Evolutionary conservation across 1,140 invertebrate species (phyloP), one percentile per base, ranked within the genome.

Genomic region (Orchestia grillus): DNA sequence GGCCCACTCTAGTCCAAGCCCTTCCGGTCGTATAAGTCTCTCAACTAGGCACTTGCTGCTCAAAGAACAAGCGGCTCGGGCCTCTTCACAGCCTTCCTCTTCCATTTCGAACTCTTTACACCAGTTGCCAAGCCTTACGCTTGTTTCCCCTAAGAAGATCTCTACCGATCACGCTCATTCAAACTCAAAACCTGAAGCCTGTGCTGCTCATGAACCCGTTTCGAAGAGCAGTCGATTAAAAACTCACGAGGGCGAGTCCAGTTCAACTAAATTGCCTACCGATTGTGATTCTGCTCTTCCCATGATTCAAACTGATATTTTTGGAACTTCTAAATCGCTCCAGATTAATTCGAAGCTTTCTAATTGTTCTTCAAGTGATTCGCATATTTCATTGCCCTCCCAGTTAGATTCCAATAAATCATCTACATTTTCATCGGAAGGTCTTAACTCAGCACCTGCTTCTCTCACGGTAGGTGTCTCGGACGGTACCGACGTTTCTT

Each of bases 41-140:
- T 94, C 92, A 6, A 47, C 92, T 4, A 42, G 44, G 41, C 92
- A 94, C 92, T 94, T 94, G 44, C 92, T 94, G 6, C 92, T 94
- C 44, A 94, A 94, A 45, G 11, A 94, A 47, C 92, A 94, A 43
- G 43, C n/a, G 0, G 88, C 88, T 90, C 88, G 88, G 11, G 43
- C n/a, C n/a, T 90, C 88, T 90, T 90, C 41, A 90, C 23, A 4
- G 43, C n/a, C 88, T 90, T 43, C 43, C 3, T 44, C 88, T 19
- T 90, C 43, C 43, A 41, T 44, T 44, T 90, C 41, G 36, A 90
- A 90, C 88, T 90, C 88, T 42, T 42, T 36, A 90, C 62, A 77
- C 11, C 62, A 77, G 28, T 77, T 19, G 47, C 47, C 62, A 23
- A 77, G 28, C 11, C 15, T 77, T 77, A 19, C 62, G 62, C 62